Conservation (phyloP, 64 coral and sea anemone genomes). For the Astreopora myriophthalma region DNA sequence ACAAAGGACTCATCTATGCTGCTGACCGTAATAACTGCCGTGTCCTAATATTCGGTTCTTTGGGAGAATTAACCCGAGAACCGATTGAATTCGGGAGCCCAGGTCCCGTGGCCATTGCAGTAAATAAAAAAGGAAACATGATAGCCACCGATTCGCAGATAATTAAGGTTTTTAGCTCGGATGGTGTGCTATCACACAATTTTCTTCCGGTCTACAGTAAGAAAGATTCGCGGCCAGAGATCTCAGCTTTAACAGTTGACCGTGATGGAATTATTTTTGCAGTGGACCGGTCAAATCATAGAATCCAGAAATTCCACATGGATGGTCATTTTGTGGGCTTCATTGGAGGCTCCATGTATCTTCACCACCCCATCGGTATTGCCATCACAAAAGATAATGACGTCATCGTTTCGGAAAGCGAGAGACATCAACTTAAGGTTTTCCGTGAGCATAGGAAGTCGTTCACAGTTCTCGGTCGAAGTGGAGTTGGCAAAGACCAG, state of each 20-base stretch:
- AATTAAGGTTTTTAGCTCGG: slow-evolving; percentile 89
- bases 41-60: slow-evolving; percentile 52
- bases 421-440: slow-evolving; percentile 71
- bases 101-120: slow-evolving; percentile 66
- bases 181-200: slow-evolving; percentile 80
- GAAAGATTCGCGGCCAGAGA: slow-evolving; percentile 71
- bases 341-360: slow-evolving; percentile 76
- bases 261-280: slow-evolving; percentile 69
- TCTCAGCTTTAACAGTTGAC: slow-evolving; percentile 82
- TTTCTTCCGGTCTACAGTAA: slow-evolving; percentile 85
- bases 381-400: slow-evolving; percentile 76
- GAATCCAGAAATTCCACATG: slow-evolving; percentile 90
- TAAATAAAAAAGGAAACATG: slow-evolving; percentile 75
- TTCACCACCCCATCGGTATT: slow-evolving; percentile 80
- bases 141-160: slow-evolving; percentile 78
- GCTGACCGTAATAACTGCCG: slow-evolving; percentile 78
- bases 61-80: slow-evolving; percentile 49
- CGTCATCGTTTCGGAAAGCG: slow-evolving; percentile 78
- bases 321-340: slow-evolving; percentile 89
- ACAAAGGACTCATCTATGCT: slow-evolving; percentile 49
- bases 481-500: slow-evolving; percentile 70
- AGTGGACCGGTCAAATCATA: slow-evolving; percentile 72
- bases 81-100: slow-evolving; percentile 65
- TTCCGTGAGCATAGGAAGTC: slow-evolving; percentile 66
- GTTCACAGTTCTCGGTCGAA: slow-evolving; percentile 54